Percentiles rank a stretch among this genome's conserved stretches.
These are phyloP conservation scores for Myocastor coypus DNA, from an alignment of 2,113 vertebrate genomes.

Conservation along the genomic window DNA sequence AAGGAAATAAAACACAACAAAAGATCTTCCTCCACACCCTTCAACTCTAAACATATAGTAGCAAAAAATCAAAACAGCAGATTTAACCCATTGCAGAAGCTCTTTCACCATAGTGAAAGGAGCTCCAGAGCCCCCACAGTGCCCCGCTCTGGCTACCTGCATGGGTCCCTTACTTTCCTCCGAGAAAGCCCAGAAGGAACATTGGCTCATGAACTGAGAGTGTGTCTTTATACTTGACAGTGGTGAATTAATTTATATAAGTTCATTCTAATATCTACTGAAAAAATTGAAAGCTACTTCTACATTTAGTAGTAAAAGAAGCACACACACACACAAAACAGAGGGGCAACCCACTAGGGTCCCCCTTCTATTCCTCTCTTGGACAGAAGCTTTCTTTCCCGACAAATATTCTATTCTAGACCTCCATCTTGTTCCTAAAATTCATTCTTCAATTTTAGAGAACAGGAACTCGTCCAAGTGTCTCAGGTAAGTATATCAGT, in stretches of 20 bases:
- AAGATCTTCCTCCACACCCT: constrained; percentile 36
- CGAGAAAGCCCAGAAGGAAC: constrained; percentile 67
- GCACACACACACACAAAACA: no score
- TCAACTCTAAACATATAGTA: constrained; percentile 27
- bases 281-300: constrained; percentile 85
- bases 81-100: constrained; percentile 57
- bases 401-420: no score
- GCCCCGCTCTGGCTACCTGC: neutral
- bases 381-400: no score
- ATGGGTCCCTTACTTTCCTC: constrained; percentile 48
- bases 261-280: constrained; percentile 89
- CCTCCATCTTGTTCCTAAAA: no score
- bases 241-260: constrained; percentile 89
- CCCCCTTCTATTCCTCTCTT: no score
- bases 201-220: constrained; percentile 80
- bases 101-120: constrained; percentile 6
- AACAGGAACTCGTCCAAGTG: no score
- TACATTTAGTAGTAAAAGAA: constrained; percentile 89
- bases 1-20: constrained; percentile 48
- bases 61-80: constrained; percentile 64
- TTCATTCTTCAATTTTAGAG: no score
- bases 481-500: no score
- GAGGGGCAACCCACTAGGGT: no score
- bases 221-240: constrained; percentile 85
- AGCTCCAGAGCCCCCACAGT: constrained; percentile 9